Base-by-base conservation (phyloP, 2,797 vertebrate genomes). In the Cirrhinus molitorella region DNA sequence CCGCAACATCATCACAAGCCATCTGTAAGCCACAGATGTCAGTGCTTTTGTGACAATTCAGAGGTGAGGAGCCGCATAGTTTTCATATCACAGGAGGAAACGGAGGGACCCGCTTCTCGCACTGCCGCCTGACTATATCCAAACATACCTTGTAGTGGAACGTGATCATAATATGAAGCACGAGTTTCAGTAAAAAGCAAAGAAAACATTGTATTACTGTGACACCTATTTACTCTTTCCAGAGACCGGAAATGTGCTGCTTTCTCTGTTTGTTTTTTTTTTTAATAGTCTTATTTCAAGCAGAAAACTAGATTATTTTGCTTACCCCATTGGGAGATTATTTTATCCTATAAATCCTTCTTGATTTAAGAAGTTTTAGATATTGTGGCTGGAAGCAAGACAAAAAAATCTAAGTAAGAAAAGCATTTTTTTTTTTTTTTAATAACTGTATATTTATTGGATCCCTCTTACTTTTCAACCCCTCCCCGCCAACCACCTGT, bases 21-120 rank as follows among this genome's bases (percentile, higher is more conserved):
- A 92, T 88, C 90, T 88, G 84, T 88, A 89, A 88, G 82, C 86
- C 72, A 77, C 89, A 92, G 87, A 92, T 93, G 92, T 90, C 82
- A 79, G 87, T 88, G 87, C 88, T 80, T 88, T 89, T 45, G 55
- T 37, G 43, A 83, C 51, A 43, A 83, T 67, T 87, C 83, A 81
- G 88, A 89, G 81, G 90, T 89, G 88, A 84, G 37, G 40, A 63
- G 37, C 12, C n/a, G 85, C 77, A 87, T 68, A 80, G 77, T 88
- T 78, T 79, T 78, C 72, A 80, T 85, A n/a, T 78, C 76, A 85
- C 80, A 83, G 25, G 80, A 72, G 53, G 37, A 19, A 34, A 45
- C 51, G 81, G 78, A 86, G 74, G 67, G 88, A 76, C 81, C 70
- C 89, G 79, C 80, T 85, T 65, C 21, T 88, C 79, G 71, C 85